Percentiles rank a stretch among this genome's conserved stretches.
These are phyloP conservation scores for Drosophila rhopaloa DNA, from an alignment of 1,140 invertebrate genomes.

Conservation along the genomic window DNA sequence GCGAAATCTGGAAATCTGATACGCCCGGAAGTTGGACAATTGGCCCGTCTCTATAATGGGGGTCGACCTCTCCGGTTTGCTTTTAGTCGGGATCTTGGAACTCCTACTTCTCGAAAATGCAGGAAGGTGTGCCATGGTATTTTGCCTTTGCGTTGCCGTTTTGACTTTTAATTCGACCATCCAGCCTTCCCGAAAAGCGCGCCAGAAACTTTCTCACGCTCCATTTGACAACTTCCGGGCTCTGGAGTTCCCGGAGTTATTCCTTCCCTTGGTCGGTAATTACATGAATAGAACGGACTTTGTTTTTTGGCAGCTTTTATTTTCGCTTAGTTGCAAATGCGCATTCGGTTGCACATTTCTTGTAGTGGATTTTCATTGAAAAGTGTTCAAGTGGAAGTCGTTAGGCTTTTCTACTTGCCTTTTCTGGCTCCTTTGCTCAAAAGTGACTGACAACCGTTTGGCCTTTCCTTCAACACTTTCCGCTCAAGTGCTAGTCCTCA, in stretches of 20 bases:
- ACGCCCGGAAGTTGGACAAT: constrained; percentile 76
- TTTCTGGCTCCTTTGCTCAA: constrained; percentile 2
- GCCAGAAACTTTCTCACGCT: constrained; percentile 79
- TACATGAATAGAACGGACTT: constrained; percentile 17
- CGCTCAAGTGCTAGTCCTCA: constrained; percentile 37
- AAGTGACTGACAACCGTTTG: constrained; percentile 25
- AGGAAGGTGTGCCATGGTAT: constrained; percentile 66
- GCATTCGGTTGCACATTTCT: constrained; percentile 79
- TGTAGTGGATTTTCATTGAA: constrained; percentile 70
- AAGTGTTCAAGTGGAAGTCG: constrained; percentile 80
- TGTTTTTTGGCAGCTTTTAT: constrained; percentile 45
- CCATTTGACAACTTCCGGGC: constrained; percentile 66
- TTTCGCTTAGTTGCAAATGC: constrained; percentile 66
- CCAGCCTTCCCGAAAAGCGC: constrained; percentile 59
- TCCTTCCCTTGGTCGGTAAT: constrained; percentile 34
- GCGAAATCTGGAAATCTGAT: constrained; percentile 65
- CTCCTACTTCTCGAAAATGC: constrained; percentile 48
- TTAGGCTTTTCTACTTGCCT: constrained; percentile 66
- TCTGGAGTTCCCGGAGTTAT: constrained; percentile 7
- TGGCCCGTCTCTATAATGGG: constrained; percentile 55
- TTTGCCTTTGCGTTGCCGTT: constrained; percentile 60
- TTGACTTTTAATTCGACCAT: constrained; percentile 55
- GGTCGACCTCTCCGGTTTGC: constrained; percentile 13
- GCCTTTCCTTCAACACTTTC: constrained; percentile 54
- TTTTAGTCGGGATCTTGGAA: constrained; percentile 22